A percentile compares a stretch with the other conserved stretches of the same genome.
phyloP scores from a whole-genome alignment of 2,888 invertebrate species.

The Drosophila imparisetae region DNA sequence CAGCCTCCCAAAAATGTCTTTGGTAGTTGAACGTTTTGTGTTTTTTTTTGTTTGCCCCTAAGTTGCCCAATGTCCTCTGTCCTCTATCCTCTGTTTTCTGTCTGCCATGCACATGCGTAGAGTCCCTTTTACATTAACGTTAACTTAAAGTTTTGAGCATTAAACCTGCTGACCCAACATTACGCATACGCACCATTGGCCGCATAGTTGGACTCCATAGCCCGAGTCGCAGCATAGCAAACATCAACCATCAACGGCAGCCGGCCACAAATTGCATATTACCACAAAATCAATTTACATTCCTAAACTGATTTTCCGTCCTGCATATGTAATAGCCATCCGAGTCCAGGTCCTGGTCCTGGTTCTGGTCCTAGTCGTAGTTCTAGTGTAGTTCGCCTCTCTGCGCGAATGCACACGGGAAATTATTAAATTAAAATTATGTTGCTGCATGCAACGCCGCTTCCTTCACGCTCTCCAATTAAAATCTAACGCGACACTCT shows the following conservation, averaged over 20 bases:
- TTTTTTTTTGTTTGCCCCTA: constrained; percentile 18
- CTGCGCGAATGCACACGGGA: constrained; percentile 59
- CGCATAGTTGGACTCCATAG: constrained; percentile 37
- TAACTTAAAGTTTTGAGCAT: constrained; percentile 59
- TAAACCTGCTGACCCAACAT: constrained; percentile 60
- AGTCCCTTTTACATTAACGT: constrained; percentile 8
- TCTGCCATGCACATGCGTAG: constrained; percentile 13
- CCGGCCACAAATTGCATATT: constrained; percentile 71
- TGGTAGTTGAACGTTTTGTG: constrained; percentile 53
- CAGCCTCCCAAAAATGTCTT: constrained; percentile 49
- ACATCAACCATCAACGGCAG: constrained; percentile 10
- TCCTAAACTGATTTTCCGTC: constrained; percentile 75
- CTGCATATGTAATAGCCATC: constrained; percentile 56
- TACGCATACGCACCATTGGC: constrained; percentile 73
- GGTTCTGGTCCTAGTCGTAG: background rate
- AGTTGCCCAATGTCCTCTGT: constrained; percentile 53
- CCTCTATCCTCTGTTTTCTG: background rate
- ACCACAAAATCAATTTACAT: constrained; percentile 79
- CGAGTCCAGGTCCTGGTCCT: background rate
- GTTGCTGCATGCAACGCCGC: constrained; percentile 64
- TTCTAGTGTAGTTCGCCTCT: constrained; percentile 5
- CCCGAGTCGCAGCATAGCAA: background rate
- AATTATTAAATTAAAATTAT: constrained; percentile 80
- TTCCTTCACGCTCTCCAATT: constrained; percentile 66
- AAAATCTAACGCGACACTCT: constrained; percentile 55